Conservation (phyloP, 2,113 vertebrate species). For the Arvicanthis niloticus region DNA sequence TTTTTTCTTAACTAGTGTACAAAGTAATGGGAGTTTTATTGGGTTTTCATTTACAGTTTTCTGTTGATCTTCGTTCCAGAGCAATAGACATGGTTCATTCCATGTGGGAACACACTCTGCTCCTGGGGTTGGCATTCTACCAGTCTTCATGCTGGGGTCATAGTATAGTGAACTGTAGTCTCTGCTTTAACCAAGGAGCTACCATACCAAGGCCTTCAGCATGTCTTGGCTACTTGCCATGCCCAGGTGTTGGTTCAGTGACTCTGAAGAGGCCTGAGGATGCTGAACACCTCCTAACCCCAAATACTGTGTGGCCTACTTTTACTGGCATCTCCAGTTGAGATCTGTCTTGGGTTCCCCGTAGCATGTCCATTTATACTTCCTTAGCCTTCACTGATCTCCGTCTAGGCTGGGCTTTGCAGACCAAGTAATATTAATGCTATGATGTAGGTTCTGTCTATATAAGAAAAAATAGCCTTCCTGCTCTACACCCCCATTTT, state of each 20-base stretch:
- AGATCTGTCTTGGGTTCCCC: background rate
- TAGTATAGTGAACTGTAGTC: background rate
- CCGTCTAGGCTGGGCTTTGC: background rate
- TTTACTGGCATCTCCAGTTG: background rate
- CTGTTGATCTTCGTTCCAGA: background rate
- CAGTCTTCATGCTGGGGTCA: background rate
- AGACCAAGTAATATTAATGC: background rate
- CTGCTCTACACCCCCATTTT: background rate
- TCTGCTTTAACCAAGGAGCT: background rate
- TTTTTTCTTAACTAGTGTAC: background rate
- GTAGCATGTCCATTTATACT: background rate
- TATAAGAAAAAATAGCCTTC: background rate
- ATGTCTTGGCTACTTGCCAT: background rate
- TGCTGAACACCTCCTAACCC: background rate
- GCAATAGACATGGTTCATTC: background rate
- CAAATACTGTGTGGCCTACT: background rate
- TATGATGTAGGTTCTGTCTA: background rate
- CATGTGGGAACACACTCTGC: rapidly evolving
- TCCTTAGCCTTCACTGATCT: background rate
- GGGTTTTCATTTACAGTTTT: background rate
- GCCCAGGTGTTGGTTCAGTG: background rate
- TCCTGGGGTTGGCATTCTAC: background rate
- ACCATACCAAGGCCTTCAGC: background rate
- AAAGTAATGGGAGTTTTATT: background rate
- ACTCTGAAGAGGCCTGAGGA: background rate